phyloP scores from a whole-genome alignment of 2,113 vertebrate species.

The Lophochroa leadbeateri region DNA sequence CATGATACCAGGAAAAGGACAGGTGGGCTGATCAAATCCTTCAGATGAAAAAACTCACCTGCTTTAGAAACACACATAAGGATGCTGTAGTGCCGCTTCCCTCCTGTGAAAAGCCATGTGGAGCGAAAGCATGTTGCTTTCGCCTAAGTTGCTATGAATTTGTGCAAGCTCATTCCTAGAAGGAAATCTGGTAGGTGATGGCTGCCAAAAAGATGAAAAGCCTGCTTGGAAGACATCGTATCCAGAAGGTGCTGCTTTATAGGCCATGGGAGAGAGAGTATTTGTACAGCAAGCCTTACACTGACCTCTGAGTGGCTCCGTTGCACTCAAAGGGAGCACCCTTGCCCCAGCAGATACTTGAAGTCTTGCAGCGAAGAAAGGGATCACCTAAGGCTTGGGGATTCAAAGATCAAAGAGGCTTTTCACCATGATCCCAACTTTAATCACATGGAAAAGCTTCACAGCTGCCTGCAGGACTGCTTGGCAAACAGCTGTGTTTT shows the following conservation, averaged over 20 bases:
- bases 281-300: neutral
- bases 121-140: neutral
- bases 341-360: neutral
- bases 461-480: neutral
- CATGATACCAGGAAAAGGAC: neutral
- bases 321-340: neutral
- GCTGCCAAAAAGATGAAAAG: constrained; percentile 44
- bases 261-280: neutral
- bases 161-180: constrained; percentile 28
- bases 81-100: neutral
- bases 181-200: neutral
- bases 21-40: neutral
- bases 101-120: neutral
- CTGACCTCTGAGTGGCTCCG: neutral
- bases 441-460: neutral
- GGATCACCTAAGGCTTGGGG: neutral
- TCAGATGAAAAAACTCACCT: neutral
- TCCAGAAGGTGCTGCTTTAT: neutral
- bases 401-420: neutral
- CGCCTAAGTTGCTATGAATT: neutral
- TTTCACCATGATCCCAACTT: neutral
- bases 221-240: neutral
- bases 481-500: neutral
- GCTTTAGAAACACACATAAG: neutral
- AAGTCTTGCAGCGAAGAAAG: neutral